A percentile compares a stretch with the other conserved stretches of the same genome.
These are phyloP conservation scores for Ochotona curzoniae DNA, from an alignment of 2,113 vertebrate genomes.

Conservation along the genomic window DNA sequence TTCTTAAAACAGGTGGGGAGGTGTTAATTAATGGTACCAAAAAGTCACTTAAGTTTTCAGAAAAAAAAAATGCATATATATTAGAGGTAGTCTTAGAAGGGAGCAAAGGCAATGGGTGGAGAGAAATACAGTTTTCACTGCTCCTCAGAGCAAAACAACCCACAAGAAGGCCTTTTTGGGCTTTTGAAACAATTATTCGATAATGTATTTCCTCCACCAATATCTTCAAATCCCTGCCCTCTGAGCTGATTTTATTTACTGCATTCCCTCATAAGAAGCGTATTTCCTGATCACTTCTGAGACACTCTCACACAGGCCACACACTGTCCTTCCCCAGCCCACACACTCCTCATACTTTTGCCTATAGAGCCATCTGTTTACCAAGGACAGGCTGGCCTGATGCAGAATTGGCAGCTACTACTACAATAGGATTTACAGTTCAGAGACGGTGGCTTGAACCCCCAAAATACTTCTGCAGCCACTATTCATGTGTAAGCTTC, in stretches of 20 bases:
- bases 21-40: neutral
- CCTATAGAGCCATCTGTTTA: neutral
- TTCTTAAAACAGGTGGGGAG: no score
- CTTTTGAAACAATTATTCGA: neutral
- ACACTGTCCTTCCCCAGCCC: neutral
- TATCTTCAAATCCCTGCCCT: neutral
- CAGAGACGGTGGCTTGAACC: neutral
- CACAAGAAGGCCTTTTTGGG: neutral
- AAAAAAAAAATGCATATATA: neutral
- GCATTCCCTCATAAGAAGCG: neutral
- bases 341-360: neutral
- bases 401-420: neutral
- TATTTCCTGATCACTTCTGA: neutral
- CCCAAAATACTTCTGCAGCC: neutral
- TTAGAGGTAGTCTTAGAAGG: neutral
- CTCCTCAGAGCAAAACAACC: neutral
- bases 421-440: neutral
- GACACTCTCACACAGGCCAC: neutral
- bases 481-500: neutral
- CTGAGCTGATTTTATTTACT: neutral
- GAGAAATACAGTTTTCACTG: neutral
- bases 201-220: slow-evolving; percentile 15
- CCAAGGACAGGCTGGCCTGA: neutral
- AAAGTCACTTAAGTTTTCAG: neutral
- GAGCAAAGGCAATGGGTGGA: neutral